Evolutionary conservation across 2,888 invertebrate genomes (phyloP).

Genomic region (Pseudococcus jackbeardsleyi): DNA sequence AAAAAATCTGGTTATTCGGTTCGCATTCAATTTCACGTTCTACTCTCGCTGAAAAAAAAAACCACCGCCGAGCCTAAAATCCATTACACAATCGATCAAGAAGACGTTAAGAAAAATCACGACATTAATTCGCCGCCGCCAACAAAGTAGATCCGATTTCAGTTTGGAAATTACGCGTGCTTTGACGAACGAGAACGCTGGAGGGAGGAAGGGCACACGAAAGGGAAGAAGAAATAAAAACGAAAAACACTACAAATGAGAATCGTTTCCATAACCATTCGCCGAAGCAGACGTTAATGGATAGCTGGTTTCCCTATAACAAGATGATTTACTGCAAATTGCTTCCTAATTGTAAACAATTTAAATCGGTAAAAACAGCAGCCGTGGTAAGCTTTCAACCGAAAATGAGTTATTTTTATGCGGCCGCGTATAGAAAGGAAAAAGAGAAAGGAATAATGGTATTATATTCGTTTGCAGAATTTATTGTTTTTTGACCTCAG

Average conservation of each 20-base stretch:
- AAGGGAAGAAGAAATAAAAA: too few relatives aligned
- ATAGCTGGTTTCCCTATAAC: slow-evolving; percentile 45
- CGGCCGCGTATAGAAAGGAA: slow-evolving; percentile 7
- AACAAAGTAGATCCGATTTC: background rate
- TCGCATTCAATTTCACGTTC: too few relatives aligned
- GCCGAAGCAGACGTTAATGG: slow-evolving; percentile 30
- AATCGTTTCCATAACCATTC: slow-evolving; percentile 39
- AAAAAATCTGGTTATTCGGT: too few relatives aligned
- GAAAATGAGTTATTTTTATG: slow-evolving; percentile 49
- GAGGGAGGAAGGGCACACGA: too few relatives aligned
- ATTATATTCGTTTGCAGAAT: slow-evolving; percentile 41
- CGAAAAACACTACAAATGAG: background rate
- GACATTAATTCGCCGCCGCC: background rate
- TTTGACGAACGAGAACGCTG: background rate
- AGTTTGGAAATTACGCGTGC: background rate
- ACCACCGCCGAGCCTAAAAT: background rate
- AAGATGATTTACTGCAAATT: slow-evolving; percentile 46
- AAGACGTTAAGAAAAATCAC: background rate
- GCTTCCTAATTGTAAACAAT: slow-evolving; percentile 50
- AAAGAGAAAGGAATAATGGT: slow-evolving; percentile 42
- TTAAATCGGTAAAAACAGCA: slow-evolving; percentile 50
- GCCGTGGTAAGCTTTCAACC: slow-evolving; percentile 48
- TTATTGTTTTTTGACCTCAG: slow-evolving; percentile 51
- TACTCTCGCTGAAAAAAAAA: background rate
- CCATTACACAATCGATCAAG: background rate